These are phyloP conservation scores for Atta cephalotes DNA, from an alignment of 1,140 invertebrate species.

Conservation along the genomic window DNA sequence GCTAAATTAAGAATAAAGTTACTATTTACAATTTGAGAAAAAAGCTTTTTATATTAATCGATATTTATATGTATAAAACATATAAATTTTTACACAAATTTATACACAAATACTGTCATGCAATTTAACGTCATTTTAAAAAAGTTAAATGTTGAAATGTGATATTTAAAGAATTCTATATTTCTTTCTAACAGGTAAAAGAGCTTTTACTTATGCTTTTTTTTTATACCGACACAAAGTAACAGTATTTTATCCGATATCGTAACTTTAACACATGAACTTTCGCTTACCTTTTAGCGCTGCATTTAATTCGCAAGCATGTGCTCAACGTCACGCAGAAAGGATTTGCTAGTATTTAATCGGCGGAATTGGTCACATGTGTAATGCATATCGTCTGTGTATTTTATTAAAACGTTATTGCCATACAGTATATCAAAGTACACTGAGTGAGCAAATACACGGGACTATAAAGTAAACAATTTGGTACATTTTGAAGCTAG, in stretches of 20 bases:
- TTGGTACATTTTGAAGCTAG: constrained; percentile 27
- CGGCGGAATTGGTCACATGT: constrained; percentile 29
- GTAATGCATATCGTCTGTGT: constrained; percentile 28
- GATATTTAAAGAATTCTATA: constrained; percentile 18
- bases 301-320: constrained; percentile 45
- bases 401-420: constrained; percentile 57
- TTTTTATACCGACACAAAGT: constrained; percentile 7
- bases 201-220: background rate
- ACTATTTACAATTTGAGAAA: background rate
- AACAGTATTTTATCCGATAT: constrained; percentile 14
- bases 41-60: background rate
- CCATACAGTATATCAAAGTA: constrained; percentile 21
- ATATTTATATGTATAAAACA: background rate
- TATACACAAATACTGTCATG: background rate
- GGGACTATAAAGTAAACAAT: constrained; percentile 48
- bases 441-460: constrained; percentile 41
- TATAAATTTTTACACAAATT: no score
- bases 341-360: constrained; percentile 58
- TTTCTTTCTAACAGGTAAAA: background rate
- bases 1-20: background rate
- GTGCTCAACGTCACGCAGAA: constrained; percentile 53
- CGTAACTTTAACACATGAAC: constrained; percentile 54
- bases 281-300: constrained; percentile 49
- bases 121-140: background rate
- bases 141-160: constrained; percentile 3